Evolutionary conservation across 2,797 vertebrate species (phyloP).

Genomic region (Dipus sagitta): DNA sequence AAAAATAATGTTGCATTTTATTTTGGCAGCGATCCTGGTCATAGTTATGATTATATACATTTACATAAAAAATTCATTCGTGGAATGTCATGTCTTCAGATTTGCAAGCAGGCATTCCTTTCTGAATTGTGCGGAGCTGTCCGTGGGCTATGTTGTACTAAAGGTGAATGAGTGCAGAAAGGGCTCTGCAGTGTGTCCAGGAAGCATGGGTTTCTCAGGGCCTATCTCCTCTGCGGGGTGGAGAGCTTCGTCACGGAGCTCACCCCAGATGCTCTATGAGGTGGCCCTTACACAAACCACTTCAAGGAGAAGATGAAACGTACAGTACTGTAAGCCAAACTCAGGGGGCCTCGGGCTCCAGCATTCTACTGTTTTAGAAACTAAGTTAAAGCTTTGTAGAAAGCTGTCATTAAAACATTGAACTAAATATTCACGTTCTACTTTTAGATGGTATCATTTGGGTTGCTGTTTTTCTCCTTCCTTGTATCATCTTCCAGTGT

Average conservation of each 20-base stretch:
- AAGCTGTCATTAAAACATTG: not conserved
- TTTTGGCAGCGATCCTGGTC: not conserved
- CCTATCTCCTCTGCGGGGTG: rapidly evolving
- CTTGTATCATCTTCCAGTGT: not conserved
- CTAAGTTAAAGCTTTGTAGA: conserved; percentile 20
- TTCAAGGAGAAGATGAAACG: not conserved
- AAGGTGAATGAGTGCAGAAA: not conserved
- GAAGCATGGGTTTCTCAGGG: not conserved
- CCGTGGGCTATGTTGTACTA: not conserved
- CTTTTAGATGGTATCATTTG: not conserved
- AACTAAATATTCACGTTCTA: not conserved
- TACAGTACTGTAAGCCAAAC: not conserved
- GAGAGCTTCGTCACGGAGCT: not conserved
- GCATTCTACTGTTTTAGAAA: conserved; percentile 32
- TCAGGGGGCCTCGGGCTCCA: not conserved
- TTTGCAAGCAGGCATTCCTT: not conserved
- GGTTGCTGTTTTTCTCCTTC: conserved; percentile 32
- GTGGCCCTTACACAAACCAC: not conserved
- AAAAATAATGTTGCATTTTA: not conserved
- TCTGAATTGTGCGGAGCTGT: not conserved
- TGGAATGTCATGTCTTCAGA: not conserved
- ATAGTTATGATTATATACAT: not conserved
- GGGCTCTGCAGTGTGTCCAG: not conserved
- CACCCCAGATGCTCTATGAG: not conserved
- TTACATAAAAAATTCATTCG: not conserved